A percentile compares a stretch with the other conserved stretches of the same genome.
phyloP scores from a whole-genome alignment of 2,113 vertebrate genomes.

The Aviceda subcristata region DNA sequence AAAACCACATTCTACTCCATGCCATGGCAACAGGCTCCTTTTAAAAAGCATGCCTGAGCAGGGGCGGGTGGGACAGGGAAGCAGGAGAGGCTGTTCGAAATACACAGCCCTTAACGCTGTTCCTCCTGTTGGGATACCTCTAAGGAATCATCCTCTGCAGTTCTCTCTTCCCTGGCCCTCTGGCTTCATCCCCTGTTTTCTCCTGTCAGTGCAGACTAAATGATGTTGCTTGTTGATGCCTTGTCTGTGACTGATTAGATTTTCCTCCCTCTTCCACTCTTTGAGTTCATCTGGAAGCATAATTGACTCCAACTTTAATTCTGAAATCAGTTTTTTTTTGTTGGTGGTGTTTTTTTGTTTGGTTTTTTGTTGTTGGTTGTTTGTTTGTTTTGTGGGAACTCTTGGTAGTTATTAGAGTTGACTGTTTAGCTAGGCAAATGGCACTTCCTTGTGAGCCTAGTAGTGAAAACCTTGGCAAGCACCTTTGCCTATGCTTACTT shows the following conservation, averaged over 20 bases:
- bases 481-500: background rate
- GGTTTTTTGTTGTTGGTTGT: background rate
- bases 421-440: background rate
- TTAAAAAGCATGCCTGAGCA: no score
- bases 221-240: background rate
- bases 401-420: background rate
- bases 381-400: background rate
- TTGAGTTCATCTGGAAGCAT: background rate
- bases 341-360: no score
- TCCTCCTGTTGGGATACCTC: background rate
- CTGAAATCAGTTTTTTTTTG: background rate
- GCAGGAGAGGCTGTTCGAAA: background rate
- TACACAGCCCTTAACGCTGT: accelerated
- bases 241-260: background rate
- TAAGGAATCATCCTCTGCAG: background rate
- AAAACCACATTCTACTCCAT: background rate
- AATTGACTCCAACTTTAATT: background rate
- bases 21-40: background rate
- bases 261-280: background rate
- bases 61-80: accelerated
- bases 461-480: background rate
- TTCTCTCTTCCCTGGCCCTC: background rate
- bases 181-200: background rate
- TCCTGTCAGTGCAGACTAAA: background rate
- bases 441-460: background rate